Evolutionary conservation across 2,797 vertebrate species (phyloP), one percentile per base, ranked within the genome.

Genomic region (Siniperca obscura): DNA sequence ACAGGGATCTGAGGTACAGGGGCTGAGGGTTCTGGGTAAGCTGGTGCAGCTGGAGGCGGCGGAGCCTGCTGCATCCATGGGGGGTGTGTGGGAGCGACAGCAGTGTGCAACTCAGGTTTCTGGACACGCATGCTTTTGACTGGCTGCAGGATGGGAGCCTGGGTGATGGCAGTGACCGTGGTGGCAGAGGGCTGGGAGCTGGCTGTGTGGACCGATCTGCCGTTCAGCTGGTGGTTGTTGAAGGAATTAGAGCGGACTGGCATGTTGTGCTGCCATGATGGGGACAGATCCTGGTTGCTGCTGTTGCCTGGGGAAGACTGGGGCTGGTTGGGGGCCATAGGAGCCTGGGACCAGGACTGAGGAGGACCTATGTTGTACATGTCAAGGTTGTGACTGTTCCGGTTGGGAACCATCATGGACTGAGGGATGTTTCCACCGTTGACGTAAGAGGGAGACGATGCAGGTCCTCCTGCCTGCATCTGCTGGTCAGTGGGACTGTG

Each of bases 71-170:
- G 96, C 83, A 98, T 94, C 98, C 98, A 97, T 1, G 97, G 96
- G 19, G 98, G 98, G 87, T 99, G 98, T 0, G 97, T 95, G 52
- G 98, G 98, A 0, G 98, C 98, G 8, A 99, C 94, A 0, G 98
- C 98, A 0, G 98, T 99, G 93, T 98, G 98, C 0, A 99, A 90
- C 92, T 99, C 98, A 0, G 98, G 98, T 79, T 99, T 99, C 87
- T 97, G 94, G 38, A 99, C 98, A 0, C 96, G 96, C 94, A 97
- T 99, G 85, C 98, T 99, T 88, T 98, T 99, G 30, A 99, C 98
- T 0, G 98, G 98, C 55, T 97, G 97, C 82, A 99, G 95, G 90
- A 99, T 97, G 83, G 98, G 97, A 8, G 98, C 97, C 64, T 98
- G 98, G 0, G 98, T 99, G 89, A 99, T 97, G 68, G 98, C 97